Base-by-base conservation (phyloP, 2,888 invertebrate genomes). In the Rosalia funebris region DNA sequence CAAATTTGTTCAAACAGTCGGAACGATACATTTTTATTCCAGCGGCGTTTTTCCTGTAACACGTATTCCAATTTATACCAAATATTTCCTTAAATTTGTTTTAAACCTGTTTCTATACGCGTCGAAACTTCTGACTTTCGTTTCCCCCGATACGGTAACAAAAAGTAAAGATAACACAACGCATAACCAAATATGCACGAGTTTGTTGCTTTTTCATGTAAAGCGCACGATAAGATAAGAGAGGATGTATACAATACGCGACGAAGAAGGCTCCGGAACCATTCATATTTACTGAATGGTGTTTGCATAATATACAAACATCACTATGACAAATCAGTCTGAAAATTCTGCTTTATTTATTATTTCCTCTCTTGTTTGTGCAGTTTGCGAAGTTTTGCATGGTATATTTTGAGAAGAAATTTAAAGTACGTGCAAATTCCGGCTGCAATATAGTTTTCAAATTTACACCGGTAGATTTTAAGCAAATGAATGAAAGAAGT, bases 331-430 rank as follows among this genome's bases (percentile, higher is more conserved):
- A 34, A 11, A 34, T 56, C 62, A 58, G 56, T 20, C 66, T 63
- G 66, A 69, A 71, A 70, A 70, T 66, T 59, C 70, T 63, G 66
- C 63, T 72, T 71, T 71, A 71, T 72, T 72, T 72, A 71, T 69
- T 70, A 71, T 68, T 70, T 57, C 66, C 66, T 67, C 66, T 66
- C 67, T 64, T 61, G 7, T 25, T 25, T 7, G 3, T 25, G 7
- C 25, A 25, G 25, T 25, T 25, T 7, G 25, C 25, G 25, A 25
- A 25, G 25, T 25, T 25, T 25, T n/a, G n/a, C n/a, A n/a, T n/a
- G n/a, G n/a, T n/a, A n/a, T n/a, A n/a, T n/a, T n/a, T n/a, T n/a
- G n/a, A n/a, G n/a, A n/a, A n/a, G n/a, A n/a, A n/a, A n/a, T n/a
- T n/a, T n/a, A n/a, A n/a, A n/a, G n/a, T n/a, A n/a, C n/a, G n/a